Evolutionary conservation across 2,888 invertebrate species (phyloP).

Genomic region (Rhagophthalmus giganteus): DNA sequence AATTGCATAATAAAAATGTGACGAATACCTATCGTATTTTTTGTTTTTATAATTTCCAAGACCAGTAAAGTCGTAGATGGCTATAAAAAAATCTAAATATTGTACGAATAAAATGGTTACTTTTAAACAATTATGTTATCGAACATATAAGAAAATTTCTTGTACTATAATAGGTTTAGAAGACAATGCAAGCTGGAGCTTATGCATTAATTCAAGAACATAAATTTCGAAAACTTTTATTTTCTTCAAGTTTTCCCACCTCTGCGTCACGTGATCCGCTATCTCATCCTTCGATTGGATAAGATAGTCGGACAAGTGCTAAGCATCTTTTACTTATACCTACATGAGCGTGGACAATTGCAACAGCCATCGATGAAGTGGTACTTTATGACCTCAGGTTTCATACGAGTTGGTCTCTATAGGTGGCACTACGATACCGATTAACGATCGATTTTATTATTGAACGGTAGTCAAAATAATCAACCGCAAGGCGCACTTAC

Average conservation of each 20-base stretch:
- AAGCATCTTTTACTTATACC: constrained; percentile 36
- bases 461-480: no score
- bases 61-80: no score
- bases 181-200: constrained; percentile 32
- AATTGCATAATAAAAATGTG: no score
- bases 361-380: constrained; percentile 46
- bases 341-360: constrained; percentile 43
- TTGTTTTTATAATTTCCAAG: no score
- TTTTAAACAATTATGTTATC: no score
- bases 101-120: no score
- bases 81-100: no score
- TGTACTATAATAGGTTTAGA: constrained; percentile 23
- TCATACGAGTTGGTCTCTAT: constrained; percentile 43
- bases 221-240: constrained; percentile 33
- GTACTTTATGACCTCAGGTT: constrained; percentile 45
- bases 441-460: constrained; percentile 32
- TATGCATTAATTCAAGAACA: constrained; percentile 26
- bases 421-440: constrained; percentile 46
- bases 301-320: constrained; percentile 41
- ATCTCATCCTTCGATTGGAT: constrained; percentile 39
- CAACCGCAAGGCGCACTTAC: no score
- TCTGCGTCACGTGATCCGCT: constrained; percentile 40
- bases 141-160: constrained; percentile 26
- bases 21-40: no score
- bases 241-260: constrained; percentile 42